Percentiles rank a stretch among this genome's conserved stretches.
phyloP scores from a whole-genome alignment of 2,113 vertebrate species.

The Onychorhynchus coronatus region DNA sequence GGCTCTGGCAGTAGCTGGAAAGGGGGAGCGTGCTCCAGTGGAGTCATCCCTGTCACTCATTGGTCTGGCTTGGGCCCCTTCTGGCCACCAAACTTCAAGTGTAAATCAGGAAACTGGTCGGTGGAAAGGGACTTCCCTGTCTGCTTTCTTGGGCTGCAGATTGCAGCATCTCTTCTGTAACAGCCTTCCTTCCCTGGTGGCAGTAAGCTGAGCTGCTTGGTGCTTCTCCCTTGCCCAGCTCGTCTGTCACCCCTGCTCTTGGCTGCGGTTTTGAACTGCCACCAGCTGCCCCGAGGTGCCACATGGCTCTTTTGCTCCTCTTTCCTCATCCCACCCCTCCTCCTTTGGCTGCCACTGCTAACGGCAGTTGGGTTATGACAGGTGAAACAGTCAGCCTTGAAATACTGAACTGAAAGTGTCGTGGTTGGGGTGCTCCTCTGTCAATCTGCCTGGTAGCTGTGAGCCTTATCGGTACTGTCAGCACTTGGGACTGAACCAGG shows the following conservation, averaged over 20 bases:
- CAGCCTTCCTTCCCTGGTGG: slow-evolving; percentile 19
- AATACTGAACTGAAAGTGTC: background rate
- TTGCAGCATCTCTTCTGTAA: background rate
- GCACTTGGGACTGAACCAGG: background rate
- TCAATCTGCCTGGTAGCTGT: background rate
- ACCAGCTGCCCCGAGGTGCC: rapidly evolving
- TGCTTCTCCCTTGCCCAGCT: background rate
- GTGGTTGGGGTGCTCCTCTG: background rate
- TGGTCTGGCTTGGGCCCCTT: background rate
- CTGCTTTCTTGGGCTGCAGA: slow-evolving; percentile 27
- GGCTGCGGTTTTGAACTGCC: background rate
- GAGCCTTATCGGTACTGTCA: background rate
- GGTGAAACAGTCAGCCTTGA: background rate
- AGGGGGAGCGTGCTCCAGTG: background rate
- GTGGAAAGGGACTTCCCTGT: background rate
- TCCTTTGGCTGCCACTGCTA: background rate
- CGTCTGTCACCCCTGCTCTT: background rate
- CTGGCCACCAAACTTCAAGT: background rate
- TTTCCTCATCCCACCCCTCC: background rate
- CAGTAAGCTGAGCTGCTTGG: background rate
- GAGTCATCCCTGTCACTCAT: background rate
- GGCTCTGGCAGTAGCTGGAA: background rate
- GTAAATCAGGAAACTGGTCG: slow-evolving; percentile 26
- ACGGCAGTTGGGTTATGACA: background rate
- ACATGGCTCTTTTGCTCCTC: background rate